Base-by-base conservation (phyloP, 1,140 invertebrate genomes). In the Nymphalis io region DNA sequence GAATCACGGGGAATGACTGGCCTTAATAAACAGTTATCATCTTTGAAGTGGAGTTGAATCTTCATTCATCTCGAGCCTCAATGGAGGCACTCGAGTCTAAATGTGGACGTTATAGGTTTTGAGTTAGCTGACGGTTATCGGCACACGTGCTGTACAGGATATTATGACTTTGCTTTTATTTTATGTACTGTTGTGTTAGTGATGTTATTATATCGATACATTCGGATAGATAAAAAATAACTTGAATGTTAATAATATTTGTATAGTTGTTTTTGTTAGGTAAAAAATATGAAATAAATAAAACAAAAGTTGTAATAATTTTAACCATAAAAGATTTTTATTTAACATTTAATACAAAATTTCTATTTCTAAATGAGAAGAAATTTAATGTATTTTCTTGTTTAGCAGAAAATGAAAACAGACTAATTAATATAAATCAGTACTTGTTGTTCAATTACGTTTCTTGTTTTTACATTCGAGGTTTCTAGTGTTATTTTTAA, bases 141-240 rank as follows among this genome's bases (percentile, higher is more conserved):
- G 51, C 48, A 70, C 75, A 79, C 78, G 76, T 75, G 76, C 65
- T 73, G 72, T 76, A 73, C 84, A 84, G 84, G 84, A 85, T 87
- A 85, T 85, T 87, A 84, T 83, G 82, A 80, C 82, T 51, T 51
- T 87, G 76, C 81, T 87, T 84, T 84, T 83, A 83, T 85, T 83
- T 78, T 75, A 72, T 77, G 61, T 75, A 67, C 76, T 78, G 68
- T 72, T 70, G 27, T 81, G 4, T 33, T 8, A 82, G 80, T 74
- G 82, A 70, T 80, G 75, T 20, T 23, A 12, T 42, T 60, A 15
- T 63, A 66, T 66, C 64, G 68, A 68, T 23, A 39, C n/a, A n/a
- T 55, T 55, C 23, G 21, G 2, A 11, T 10, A 1, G 51, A 21
- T 21, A 53, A 27, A 15, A 27, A 27, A n/a, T 5, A 21, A 15